phyloP scores from a whole-genome alignment of 2,113 vertebrate species.

The Apodemus sylvaticus region DNA sequence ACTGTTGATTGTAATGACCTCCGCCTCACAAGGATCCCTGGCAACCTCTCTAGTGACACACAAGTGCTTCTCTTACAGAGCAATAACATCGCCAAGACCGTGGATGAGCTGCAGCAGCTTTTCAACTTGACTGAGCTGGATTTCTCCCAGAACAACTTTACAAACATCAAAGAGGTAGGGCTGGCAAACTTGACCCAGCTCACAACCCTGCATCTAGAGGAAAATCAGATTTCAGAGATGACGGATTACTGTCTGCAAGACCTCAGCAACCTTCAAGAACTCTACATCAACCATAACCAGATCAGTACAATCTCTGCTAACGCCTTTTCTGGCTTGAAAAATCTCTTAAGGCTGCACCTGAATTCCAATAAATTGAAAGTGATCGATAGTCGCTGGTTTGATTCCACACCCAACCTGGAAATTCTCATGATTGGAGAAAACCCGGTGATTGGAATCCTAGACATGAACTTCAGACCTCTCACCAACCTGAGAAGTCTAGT shows the following conservation, averaged over 20 bases:
- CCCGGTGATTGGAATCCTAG: conserved; percentile 94
- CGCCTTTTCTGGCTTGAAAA: conserved; percentile 94
- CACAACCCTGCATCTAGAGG: conserved; percentile 97
- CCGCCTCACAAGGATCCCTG: conserved; percentile 94
- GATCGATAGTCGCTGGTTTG: conserved; percentile 97
- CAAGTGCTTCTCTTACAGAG: conserved; percentile 98
- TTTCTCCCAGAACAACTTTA: conserved; percentile 98
- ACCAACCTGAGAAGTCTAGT: conserved; percentile 95
- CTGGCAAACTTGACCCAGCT: conserved; percentile 95
- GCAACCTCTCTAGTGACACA: conserved; percentile 96
- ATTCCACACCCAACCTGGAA: conserved; percentile 96
- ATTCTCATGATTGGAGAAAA: conserved; percentile 99
- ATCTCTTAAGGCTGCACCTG: conserved; percentile 95
- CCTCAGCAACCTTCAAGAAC: conserved; percentile 95
- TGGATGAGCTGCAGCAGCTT: conserved; percentile 94
- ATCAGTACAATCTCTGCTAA: conserved; percentile 95
- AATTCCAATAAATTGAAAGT: conserved; percentile 96
- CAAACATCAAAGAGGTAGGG: conserved; percentile 93
- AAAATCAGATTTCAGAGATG: conserved; percentile 97
- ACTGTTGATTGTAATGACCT: conserved; percentile 99
- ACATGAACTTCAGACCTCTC: conserved; percentile 97
- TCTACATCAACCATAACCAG: conserved; percentile 99
- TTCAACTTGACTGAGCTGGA: conserved; percentile 97
- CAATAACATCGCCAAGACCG: conserved; percentile 96
- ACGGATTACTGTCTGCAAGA: conserved; percentile 95